phyloP scores from a whole-genome alignment of 2,888 invertebrate species.

The Pardosa pseudoannulata region DNA sequence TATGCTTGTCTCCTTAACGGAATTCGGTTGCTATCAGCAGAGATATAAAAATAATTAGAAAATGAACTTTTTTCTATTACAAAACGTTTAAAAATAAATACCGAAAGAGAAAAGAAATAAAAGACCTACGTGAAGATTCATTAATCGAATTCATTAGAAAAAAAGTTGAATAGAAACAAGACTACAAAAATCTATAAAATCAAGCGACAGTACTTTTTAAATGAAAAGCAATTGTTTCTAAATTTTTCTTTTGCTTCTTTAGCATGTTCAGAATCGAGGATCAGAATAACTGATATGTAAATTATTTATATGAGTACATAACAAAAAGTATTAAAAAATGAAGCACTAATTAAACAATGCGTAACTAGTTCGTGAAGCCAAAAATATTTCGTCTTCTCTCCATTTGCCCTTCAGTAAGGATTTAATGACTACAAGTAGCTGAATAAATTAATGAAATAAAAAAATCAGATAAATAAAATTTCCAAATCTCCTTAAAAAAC shows the following conservation, averaged over 20 bases:
- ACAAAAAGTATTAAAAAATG: constrained; percentile 46
- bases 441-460: constrained; percentile 50
- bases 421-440: constrained; percentile 40
- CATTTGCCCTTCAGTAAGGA: constrained; percentile 42
- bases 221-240: constrained; percentile 33
- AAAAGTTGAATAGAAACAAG: not conserved
- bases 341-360: constrained; percentile 51
- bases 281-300: constrained; percentile 26
- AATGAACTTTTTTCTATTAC: no score
- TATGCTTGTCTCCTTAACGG: no score
- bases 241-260: constrained; percentile 24
- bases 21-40: no score
- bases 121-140: not conserved
- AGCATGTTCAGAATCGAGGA: constrained; percentile 15
- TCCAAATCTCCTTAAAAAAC: not conserved
- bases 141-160: not conserved
- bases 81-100: no score
- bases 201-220: constrained; percentile 48
- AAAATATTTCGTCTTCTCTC: constrained; percentile 44
- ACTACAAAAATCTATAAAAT: constrained; percentile 9
- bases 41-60: no score
- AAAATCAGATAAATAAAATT: constrained; percentile 20
- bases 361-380: constrained; percentile 48
- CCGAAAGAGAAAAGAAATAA: no score
- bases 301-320: constrained; percentile 27